These are phyloP conservation scores for Neogale vison DNA, from an alignment of 2,113 vertebrate species.

Conservation along the genomic window DNA sequence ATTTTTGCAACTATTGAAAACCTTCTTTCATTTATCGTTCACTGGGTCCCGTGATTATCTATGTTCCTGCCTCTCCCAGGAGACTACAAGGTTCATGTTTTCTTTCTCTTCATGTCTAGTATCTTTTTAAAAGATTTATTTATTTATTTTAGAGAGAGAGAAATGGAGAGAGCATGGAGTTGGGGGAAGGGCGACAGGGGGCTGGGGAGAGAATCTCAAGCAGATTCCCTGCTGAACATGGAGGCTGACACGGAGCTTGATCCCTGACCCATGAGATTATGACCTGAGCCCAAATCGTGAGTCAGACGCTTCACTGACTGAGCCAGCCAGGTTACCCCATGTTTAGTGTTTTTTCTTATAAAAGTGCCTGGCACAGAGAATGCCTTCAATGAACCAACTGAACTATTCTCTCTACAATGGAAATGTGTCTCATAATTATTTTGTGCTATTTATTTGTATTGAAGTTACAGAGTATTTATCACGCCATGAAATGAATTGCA, in stretches of 20 bases:
- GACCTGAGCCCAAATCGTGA: neutral
- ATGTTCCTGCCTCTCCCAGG: neutral
- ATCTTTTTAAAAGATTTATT: neutral
- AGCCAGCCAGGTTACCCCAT: neutral
- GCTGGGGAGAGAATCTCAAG: neutral
- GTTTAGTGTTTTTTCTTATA: neutral
- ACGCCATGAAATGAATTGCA: neutral
- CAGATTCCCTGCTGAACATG: neutral
- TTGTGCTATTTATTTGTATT: neutral
- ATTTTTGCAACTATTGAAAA: slow-evolving; percentile 15
- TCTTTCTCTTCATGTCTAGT: neutral
- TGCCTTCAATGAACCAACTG: neutral
- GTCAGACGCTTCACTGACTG: neutral
- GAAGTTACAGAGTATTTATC: neutral
- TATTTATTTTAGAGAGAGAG: neutral
- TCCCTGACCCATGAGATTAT: neutral
- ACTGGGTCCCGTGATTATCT: neutral
- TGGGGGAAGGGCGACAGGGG: neutral
- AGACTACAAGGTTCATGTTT: neutral
- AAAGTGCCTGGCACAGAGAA: neutral
- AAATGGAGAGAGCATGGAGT: neutral
- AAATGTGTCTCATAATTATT: neutral
- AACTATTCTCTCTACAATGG: neutral
- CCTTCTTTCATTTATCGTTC: neutral
- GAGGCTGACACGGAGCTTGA: neutral